phyloP scores from a whole-genome alignment of 2,113 vertebrate genomes.

The Sclerurus mexicanus region DNA sequence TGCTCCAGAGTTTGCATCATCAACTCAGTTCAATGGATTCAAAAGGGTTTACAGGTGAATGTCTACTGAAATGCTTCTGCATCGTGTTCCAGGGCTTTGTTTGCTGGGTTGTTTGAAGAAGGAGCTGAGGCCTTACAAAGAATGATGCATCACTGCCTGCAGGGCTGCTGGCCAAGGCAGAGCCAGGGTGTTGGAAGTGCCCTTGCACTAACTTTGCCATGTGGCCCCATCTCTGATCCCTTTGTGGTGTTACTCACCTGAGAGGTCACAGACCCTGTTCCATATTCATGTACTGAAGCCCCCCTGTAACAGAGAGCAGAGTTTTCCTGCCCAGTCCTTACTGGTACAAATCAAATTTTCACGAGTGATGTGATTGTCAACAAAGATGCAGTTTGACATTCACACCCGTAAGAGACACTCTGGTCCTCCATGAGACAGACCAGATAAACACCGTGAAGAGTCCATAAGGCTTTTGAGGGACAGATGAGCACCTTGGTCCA shows the following conservation, averaged over 20 bases:
- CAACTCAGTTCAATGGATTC: not conserved
- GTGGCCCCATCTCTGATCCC: not conserved
- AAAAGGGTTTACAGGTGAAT: not conserved
- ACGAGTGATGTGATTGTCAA: accelerated
- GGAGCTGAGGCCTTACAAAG: not conserved
- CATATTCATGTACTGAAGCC: accelerated
- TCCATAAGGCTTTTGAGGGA: not conserved
- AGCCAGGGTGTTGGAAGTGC: not conserved
- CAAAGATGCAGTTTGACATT: not conserved
- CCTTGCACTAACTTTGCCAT: not conserved
- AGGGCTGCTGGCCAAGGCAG: not conserved
- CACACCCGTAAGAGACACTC: accelerated
- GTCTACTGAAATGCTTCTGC: not conserved
- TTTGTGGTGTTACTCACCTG: not conserved
- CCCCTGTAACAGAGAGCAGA: not conserved
- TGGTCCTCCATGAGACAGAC: not conserved
- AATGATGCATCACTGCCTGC: accelerated
- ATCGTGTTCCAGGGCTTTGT: not conserved
- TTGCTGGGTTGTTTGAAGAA: not conserved
- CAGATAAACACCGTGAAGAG: not conserved
- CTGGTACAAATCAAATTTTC: not conserved
- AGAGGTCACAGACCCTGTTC: not conserved
- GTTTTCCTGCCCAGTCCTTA: accelerated
- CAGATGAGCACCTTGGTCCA: not conserved
- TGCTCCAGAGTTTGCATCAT: not conserved